Conservation (phyloP, 1,140 invertebrate species). For the Phymorhynchus buccinoides region DNA sequence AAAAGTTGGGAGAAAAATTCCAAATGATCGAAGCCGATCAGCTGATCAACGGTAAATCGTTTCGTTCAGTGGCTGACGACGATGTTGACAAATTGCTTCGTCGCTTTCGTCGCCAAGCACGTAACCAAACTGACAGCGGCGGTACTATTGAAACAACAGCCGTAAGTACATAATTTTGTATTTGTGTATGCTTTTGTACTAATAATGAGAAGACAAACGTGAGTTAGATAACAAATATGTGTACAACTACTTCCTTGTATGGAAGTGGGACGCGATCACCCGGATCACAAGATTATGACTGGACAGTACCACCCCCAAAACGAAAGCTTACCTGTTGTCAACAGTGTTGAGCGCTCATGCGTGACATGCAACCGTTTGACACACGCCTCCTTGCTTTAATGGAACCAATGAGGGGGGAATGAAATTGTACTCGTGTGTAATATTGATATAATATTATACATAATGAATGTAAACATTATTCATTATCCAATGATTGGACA, state of each 20-base stretch:
- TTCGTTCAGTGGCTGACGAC: background rate
- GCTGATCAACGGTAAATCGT: background rate
- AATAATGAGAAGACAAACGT: background rate
- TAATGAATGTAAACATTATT: too few relatives aligned
- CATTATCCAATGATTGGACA: too few relatives aligned
- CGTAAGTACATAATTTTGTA: background rate
- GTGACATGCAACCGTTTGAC: background rate
- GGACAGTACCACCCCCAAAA: background rate
- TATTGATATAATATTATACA: too few relatives aligned
- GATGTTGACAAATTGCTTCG: constrained; percentile 14
- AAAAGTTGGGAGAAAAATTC: constrained; percentile 31
- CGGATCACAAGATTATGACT: background rate
- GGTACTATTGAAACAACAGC: background rate
- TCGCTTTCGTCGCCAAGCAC: constrained; percentile 23
- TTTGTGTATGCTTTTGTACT: background rate
- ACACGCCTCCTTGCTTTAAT: too few relatives aligned
- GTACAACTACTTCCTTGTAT: background rate
- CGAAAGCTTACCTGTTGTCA: too few relatives aligned
- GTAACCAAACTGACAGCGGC: too few relatives aligned
- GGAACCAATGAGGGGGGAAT: too few relatives aligned
- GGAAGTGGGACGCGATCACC: too few relatives aligned
- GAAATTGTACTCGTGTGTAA: too few relatives aligned
- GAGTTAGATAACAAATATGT: background rate
- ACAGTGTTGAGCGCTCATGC: background rate
- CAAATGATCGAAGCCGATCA: background rate